Conservation (phyloP, 2,113 vertebrate genomes). For the Aythya baeri region DNA sequence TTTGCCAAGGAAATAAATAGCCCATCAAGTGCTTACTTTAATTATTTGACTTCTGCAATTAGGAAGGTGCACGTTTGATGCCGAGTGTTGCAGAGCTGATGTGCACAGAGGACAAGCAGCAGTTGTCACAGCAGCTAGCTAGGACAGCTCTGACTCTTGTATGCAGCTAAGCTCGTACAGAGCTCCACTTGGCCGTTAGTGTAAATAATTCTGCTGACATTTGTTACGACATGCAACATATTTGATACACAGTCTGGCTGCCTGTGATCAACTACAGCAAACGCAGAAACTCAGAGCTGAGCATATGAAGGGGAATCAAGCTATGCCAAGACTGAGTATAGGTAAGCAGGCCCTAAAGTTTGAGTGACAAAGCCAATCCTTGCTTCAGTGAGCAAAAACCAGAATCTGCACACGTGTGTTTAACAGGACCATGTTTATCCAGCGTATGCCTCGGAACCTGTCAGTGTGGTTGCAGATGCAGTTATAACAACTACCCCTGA, state of each 20-base stretch:
- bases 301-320: background rate
- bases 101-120: background rate
- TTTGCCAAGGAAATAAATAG: background rate
- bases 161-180: background rate
- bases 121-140: background rate
- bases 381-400: background rate
- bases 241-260: background rate
- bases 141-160: background rate
- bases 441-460: rapidly evolving
- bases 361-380: background rate
- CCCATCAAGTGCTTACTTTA: background rate
- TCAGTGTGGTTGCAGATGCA: rapidly evolving
- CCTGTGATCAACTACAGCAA: background rate
- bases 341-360: background rate
- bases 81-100: background rate
- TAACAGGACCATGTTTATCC: background rate
- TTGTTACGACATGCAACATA: background rate
- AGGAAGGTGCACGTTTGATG: background rate
- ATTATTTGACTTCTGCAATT: background rate
- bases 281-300: background rate
- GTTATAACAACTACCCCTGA: background rate
- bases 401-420: rapidly evolving
- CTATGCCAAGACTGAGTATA: background rate
- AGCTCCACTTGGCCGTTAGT: background rate
- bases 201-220: background rate